Evolutionary conservation across 2,888 invertebrate species (phyloP), one percentile per base, ranked within the genome.

Genomic region (Drosophila pseudotalamancana): DNA sequence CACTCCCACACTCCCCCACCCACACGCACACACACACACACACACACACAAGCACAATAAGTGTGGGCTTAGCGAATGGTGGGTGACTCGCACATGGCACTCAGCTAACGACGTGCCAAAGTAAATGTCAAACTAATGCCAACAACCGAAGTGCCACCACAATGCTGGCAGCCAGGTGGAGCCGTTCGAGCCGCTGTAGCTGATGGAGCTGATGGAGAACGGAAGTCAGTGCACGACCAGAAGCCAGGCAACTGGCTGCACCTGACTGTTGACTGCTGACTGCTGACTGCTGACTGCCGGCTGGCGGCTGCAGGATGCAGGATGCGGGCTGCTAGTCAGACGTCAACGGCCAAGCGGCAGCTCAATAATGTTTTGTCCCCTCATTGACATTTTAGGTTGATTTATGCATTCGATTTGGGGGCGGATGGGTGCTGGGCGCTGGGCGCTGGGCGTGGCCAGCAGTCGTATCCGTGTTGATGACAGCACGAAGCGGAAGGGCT

Each of bases 81-180:
- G 35, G 35, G 39, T 34, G 64, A 27, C 51, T 40, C 31, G 48
- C 66, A 57, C 51, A 65, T 68, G 63, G 72, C 87, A 83, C 87
- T 86, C 87, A 67, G 51, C 75, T 85, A 81, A 81, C 81, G 81
- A 81, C 79, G 75, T 87, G 81, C 86, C 82, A 75, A 81, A 81
- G 81, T 81, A 87, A 87, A 81, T 81, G 81, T 85, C 87, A 81
- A 81, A 87, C 81, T 81, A 81, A 81, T 81, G 88, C 87, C 85
- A 67, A 59, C 63, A 77, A 56, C 55, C 77, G 46, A 65, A 76
- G 77, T 61, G 56, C 50, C 60, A 76, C 72, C 72, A 66, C 77
- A 72, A 54, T 76, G 72, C 77, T 65, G 72, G 59, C 40, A 39
- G 54, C 65, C 71, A 65, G 50, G 50, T 60, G 49, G 31, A 64